These are phyloP conservation scores for Prosapia bicincta DNA, from an alignment of 2,888 invertebrate genomes.

Conservation along the genomic window DNA sequence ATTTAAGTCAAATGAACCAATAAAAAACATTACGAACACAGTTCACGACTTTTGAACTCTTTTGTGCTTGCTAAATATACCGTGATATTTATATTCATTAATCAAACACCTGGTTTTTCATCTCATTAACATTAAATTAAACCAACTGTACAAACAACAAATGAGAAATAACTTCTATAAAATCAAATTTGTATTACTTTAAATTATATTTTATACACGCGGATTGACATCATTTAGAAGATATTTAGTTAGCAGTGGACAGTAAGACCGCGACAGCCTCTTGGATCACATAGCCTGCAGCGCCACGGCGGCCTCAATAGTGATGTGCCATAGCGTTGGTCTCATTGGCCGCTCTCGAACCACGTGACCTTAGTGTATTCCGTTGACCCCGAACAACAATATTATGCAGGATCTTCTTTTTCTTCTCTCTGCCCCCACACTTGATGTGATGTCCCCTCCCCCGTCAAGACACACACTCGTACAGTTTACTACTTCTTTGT, in stretches of 20 bases:
- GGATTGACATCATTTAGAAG: not conserved
- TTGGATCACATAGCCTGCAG: not conserved
- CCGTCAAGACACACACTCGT: not conserved
- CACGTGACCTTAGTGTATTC: not conserved
- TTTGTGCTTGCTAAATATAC: no score
- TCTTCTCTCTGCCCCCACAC: slow-evolving; percentile 2
- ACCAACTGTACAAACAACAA: no score
- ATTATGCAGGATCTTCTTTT: not conserved
- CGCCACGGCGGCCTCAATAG: not conserved
- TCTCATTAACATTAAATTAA: no score
- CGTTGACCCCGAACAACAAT: slow-evolving; percentile 2
- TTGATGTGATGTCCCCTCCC: not conserved
- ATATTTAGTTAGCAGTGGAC: not conserved
- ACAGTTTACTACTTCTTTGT: not conserved
- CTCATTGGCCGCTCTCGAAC: not conserved
- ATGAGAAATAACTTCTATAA: no score
- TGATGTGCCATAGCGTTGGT: not conserved
- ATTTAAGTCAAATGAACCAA: no score
- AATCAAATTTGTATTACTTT: no score
- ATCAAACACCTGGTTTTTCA: no score
- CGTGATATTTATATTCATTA: no score
- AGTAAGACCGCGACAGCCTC: not conserved
- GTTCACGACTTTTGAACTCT: no score
- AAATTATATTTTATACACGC: no score
- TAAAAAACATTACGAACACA: no score